These are phyloP conservation scores for Melanerpes aurifrons DNA, from an alignment of 2,113 vertebrate genomes.

Conservation along the genomic window DNA sequence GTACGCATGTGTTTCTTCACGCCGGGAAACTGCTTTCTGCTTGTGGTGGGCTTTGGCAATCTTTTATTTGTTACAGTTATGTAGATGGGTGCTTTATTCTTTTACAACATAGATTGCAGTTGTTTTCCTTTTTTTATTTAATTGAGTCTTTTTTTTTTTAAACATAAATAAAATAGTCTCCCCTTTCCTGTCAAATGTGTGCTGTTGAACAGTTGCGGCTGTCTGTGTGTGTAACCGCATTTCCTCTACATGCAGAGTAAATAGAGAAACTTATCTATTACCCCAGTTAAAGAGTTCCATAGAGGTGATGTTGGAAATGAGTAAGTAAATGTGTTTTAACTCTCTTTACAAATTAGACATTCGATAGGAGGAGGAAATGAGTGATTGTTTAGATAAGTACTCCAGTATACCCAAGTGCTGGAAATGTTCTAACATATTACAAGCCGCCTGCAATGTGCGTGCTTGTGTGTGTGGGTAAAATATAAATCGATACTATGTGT, in stretches of 20 bases:
- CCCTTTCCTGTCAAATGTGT: neutral
- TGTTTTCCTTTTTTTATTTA: no score
- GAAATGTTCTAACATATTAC: slow-evolving; percentile 22
- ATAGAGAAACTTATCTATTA: slow-evolving; percentile 63
- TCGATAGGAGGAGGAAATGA: slow-evolving; percentile 64
- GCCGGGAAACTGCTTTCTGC: neutral
- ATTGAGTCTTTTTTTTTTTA: neutral
- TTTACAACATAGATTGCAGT: neutral
- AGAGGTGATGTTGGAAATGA: slow-evolving; percentile 44
- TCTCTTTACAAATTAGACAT: slow-evolving; percentile 59
- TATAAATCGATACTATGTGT: slow-evolving; percentile 54
- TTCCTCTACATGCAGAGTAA: slow-evolving; percentile 38
- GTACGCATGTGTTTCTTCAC: neutral
- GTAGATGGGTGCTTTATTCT: neutral
- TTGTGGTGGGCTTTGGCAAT: neutral
- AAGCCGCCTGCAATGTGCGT: neutral
- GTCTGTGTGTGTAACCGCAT: slow-evolving; percentile 15
- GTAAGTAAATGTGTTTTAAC: slow-evolving; percentile 63
- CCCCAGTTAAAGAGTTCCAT: slow-evolving; percentile 32
- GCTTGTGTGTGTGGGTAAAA: slow-evolving; percentile 10
- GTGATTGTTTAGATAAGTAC: slow-evolving; percentile 65
- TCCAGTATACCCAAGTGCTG: slow-evolving; percentile 38
- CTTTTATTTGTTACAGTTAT: neutral
- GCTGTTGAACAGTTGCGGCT: neutral
- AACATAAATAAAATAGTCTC: slow-evolving; percentile 10